A percentile compares a stretch with the other conserved stretches of the same genome.
Evolutionary conservation across 1,140 invertebrate species (phyloP).

Genomic region (Harlomillsia oculata): DNA sequence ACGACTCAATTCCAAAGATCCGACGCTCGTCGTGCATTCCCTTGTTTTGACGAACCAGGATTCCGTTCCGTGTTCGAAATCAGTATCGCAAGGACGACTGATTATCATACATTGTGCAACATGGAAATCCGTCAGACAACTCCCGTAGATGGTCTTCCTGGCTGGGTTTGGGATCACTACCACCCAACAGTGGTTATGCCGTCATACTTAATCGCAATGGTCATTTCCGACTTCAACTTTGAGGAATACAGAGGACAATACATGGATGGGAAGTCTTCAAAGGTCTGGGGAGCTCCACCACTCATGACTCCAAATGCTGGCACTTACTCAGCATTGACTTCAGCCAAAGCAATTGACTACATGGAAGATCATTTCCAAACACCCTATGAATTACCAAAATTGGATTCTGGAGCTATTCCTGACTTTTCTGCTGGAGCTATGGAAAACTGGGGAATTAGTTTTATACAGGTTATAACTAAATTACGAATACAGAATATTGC

Average conservation of each 20-base stretch:
- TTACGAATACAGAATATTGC: not conserved
- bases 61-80: conserved; percentile 14
- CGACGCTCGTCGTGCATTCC: conserved; percentile 53
- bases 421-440: conserved; percentile 14
- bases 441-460: conserved; percentile 12
- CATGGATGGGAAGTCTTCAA: conserved; percentile 2
- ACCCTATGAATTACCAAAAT: conserved; percentile 8
- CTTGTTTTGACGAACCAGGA: conserved; percentile 22
- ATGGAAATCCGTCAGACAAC: not conserved
- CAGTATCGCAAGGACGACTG: conserved; percentile 6
- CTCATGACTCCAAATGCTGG: not conserved
- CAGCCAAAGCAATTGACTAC: conserved; percentile 8
- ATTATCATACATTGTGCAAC: conserved; percentile 14
- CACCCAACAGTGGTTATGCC: conserved; percentile 18
- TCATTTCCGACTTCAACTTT: conserved; percentile 12
- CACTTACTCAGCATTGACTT: conserved; percentile 2
- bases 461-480: not conserved
- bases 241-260: not conserved
- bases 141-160: conserved; percentile 1
- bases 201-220: conserved; percentile 11
- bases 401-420: conserved; percentile 11
- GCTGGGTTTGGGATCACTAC: conserved; percentile 19
- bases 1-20: conserved; percentile 85
- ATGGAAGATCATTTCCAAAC: conserved; percentile 12
- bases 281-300: not conserved